Base-by-base conservation (phyloP, 2,797 vertebrate genomes). In the Tangara arthus region DNA sequence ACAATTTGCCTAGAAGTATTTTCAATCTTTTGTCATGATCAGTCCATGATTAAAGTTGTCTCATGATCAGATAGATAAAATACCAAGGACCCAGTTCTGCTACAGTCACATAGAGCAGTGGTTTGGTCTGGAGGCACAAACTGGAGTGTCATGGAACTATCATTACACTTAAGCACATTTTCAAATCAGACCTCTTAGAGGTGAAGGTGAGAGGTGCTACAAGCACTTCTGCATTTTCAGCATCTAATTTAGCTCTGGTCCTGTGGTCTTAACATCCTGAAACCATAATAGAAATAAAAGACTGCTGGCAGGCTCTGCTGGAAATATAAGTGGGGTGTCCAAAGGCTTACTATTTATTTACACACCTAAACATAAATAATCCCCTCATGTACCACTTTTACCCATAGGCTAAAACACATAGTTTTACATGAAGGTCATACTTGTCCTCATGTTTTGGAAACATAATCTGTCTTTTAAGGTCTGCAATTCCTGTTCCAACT, bases 331-430 rank as follows among this genome's bases (percentile, higher is more conserved):
- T 82, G 66, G 26, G 7, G 37, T 91, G 35, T 87, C 93, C 84
- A 93, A 89, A 90, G 42, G 41, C 71, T 95, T 73, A 64, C 34
- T 85, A 49, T 92, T 94, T 94, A 93, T 95, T 95, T 93, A 80
- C 76, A 85, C 82, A 82, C 53, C 78, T 90, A 95, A 96, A 94
- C 75, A 97, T 70, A 95, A 95, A 95, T 87, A 96, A 95, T 95
- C 52, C 22, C 69, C 64, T 89, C 78, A n/a, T 89, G 49, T 85
- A 85, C 56, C 65, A 71, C 83, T 94, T 89, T 68, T 82, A 87
- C 68, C 86, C 50, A 78, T 28, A 78, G 60, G 81, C 78, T 85
- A 89, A 94, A 96, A 55, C 27, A 85, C 89, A 94, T 91, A 81
- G 57, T 82, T 94, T 92, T 87, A 89, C 81, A 83, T 39, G 71